phyloP scores from a whole-genome alignment of 2,113 vertebrate genomes.

The Gallinago undulata region DNA sequence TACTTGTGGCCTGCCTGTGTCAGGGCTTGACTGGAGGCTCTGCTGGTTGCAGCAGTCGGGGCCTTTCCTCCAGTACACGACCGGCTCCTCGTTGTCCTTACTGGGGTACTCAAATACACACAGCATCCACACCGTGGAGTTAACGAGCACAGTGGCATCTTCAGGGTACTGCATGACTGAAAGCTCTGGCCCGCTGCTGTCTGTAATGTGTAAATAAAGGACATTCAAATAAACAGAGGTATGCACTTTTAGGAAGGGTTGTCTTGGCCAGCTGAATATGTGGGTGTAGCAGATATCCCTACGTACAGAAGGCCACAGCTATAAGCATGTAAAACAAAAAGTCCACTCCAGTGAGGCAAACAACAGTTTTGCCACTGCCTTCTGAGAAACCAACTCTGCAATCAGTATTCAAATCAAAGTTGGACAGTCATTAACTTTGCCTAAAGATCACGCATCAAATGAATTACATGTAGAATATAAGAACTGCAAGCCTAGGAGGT shows the following conservation, averaged over 20 bases:
- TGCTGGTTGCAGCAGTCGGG: not conserved
- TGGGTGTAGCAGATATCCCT: accelerated
- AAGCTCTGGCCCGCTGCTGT: not conserved
- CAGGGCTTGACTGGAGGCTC: not conserved
- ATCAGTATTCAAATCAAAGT: not conserved
- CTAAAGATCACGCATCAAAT: not conserved
- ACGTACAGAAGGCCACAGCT: not conserved
- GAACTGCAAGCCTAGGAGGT: not conserved
- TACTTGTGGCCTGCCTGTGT: accelerated
- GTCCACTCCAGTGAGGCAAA: not conserved
- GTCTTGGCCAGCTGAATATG: not conserved
- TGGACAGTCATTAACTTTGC: not conserved
- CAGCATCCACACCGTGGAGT: not conserved
- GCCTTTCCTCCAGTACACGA: not conserved
- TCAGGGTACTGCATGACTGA: not conserved
- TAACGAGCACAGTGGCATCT: not conserved
- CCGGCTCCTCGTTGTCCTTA: not conserved
- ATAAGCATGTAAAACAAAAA: accelerated
- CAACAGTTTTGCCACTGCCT: not conserved
- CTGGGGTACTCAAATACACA: not conserved
- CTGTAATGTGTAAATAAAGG: not conserved
- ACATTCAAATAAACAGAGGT: not conserved
- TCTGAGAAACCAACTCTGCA: not conserved
- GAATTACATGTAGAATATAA: not conserved
- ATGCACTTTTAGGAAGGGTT: not conserved